Base-by-base conservation (phyloP, 2,113 vertebrate genomes). In the Equus przewalskii region DNA sequence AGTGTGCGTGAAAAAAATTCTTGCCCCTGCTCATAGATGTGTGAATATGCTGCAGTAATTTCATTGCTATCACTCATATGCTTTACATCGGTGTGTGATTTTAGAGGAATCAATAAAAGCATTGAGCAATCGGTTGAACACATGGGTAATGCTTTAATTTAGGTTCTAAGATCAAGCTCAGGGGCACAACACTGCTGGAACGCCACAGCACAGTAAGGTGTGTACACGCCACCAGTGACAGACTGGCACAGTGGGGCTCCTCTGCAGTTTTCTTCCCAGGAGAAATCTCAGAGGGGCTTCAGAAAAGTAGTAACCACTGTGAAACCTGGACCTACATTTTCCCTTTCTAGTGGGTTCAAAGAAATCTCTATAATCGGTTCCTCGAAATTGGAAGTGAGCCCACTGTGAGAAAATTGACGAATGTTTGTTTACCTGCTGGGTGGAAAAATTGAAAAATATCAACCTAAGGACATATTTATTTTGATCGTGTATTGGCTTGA, bases 361-460 rank as follows among this genome's bases (percentile, higher is more conserved):
- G 64, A 97, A 97, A 94, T 92, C 18, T 93, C 76, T 97, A 56
- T 94, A 94, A 97, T 96, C 96, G 70, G n/a, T 85, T 97, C 26
- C 81, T 85, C 7, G 1, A 94, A 96, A 98, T 51, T 93, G 93
- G 85, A 96, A 94, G 93, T 49, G n/a, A 95, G 49, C 67, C 67
- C 65, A 82, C 91, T 97, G 84, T 81, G 95, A 97, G 89, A 97
- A 97, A 97, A 97, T 64, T 91, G 95, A 96, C 11, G 6, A 91
- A 96, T 91, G 76, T 73, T 97, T 98, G 85, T 88, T 97, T 98
- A 96, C 97, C 97, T 93, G 89, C 97, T 97, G 98, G 21, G 96
- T 86, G 18, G 72, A 93, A 95, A 97, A 97, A 98, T 93, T 72
- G 98, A 97, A 98, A 98, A 98, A 97, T 94, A 97, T 84, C 91